Conservation (phyloP, 2,888 invertebrate species). For the Eucera pruinosa region DNA sequence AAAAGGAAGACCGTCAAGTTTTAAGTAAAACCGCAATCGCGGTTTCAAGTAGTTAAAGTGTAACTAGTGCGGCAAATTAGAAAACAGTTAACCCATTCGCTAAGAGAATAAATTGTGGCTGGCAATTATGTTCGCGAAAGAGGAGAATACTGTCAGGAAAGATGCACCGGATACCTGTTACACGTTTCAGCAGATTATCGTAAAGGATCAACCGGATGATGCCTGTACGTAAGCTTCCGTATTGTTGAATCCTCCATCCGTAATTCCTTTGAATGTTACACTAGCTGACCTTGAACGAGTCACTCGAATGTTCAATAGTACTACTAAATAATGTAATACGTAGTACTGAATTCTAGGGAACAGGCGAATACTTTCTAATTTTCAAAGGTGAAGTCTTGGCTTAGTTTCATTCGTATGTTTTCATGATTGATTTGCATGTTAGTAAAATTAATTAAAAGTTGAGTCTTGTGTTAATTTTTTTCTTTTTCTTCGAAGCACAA, state of each 20-base stretch:
- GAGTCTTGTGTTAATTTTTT: too few relatives aligned
- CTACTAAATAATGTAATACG: background rate
- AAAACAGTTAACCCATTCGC: slow-evolving; percentile 11
- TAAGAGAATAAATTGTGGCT: slow-evolving; percentile 15
- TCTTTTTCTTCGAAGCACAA: too few relatives aligned
- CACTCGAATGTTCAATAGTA: background rate
- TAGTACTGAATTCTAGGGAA: background rate
- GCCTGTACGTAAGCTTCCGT: slow-evolving; percentile 51
- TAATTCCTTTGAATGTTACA: slow-evolving; percentile 34
- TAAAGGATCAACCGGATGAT: slow-evolving; percentile 55
- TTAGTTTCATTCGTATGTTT: background rate
- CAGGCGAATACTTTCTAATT: background rate
- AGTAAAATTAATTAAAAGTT: too few relatives aligned
- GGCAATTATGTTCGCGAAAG: slow-evolving; percentile 39
- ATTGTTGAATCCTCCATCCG: slow-evolving; percentile 37
- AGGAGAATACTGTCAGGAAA: slow-evolving; percentile 32
- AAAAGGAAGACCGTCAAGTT: too few relatives aligned
- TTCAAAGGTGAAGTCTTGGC: background rate
- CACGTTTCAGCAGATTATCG: slow-evolving; percentile 50
- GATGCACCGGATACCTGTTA: slow-evolving; percentile 55
- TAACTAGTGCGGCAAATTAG: slow-evolving; percentile 23
- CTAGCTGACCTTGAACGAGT: background rate
- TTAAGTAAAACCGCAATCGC: background rate
- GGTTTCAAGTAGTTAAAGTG: background rate
- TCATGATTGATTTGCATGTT: too few relatives aligned